Percentiles rank a stretch among this genome's conserved stretches.
Evolutionary conservation across 2,888 invertebrate species (phyloP).

Genomic region (Mesodorylaimus sp.): DNA sequence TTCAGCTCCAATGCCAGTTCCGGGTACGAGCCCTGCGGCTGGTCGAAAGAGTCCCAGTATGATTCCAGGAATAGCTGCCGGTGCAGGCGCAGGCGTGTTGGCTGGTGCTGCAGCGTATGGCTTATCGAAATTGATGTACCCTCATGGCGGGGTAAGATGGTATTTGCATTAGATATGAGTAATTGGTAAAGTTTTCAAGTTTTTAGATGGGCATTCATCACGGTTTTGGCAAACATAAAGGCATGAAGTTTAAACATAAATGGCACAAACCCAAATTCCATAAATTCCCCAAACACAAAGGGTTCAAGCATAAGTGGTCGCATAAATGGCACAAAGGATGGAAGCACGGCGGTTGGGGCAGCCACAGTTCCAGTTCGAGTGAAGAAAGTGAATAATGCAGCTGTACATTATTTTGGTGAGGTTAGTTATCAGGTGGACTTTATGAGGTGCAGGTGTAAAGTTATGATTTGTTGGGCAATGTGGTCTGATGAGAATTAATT

Average conservation of each 20-base stretch:
- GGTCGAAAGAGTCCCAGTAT: too few relatives aligned
- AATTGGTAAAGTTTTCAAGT: not conserved
- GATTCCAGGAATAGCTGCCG: not conserved
- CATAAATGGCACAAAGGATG: not conserved
- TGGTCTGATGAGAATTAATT: too few relatives aligned
- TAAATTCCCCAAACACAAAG: not conserved
- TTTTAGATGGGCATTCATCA: not conserved
- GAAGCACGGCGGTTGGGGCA: not conserved
- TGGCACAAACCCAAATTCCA: not conserved
- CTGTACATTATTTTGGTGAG: too few relatives aligned
- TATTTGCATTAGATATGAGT: not conserved
- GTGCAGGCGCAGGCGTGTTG: not conserved
- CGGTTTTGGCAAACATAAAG: slow-evolving; percentile 1
- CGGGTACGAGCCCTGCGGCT: not conserved
- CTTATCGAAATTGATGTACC: not conserved
- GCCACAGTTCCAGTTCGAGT: not conserved
- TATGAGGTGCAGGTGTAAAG: too few relatives aligned
- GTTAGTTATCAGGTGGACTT: too few relatives aligned
- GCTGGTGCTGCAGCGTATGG: not conserved
- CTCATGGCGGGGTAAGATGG: not conserved
- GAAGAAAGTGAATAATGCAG: not conserved
- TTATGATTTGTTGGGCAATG: too few relatives aligned
- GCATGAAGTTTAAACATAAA: slow-evolving; percentile 3
- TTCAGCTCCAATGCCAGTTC: not conserved
- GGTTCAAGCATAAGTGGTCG: not conserved